Evolutionary conservation across 2,113 vertebrate genomes (phyloP).

Genomic region (Erythrolamprus reginae): DNA sequence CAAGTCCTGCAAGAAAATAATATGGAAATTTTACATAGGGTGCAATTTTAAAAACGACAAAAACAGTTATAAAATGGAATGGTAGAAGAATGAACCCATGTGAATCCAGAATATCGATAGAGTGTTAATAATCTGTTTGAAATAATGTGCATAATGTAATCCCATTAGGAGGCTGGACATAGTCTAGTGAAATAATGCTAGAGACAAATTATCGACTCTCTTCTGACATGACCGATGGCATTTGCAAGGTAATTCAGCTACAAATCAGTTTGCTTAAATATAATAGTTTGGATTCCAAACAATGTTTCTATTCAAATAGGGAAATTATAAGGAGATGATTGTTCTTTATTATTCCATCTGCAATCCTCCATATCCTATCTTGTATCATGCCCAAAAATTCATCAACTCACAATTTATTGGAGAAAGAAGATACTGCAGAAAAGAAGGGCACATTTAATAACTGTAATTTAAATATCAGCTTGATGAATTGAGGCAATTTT

Average conservation of each 20-base stretch:
- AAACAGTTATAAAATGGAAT: background rate
- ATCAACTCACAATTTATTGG: background rate
- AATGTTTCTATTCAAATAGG: background rate
- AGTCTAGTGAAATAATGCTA: background rate
- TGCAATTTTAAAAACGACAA: background rate
- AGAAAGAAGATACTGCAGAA: background rate
- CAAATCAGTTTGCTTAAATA: background rate
- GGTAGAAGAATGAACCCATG: background rate
- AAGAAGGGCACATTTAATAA: background rate
- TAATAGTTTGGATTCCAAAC: background rate
- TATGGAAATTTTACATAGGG: background rate
- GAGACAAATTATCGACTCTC: background rate
- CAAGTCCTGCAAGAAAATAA: conserved; percentile 13
- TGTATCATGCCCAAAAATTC: background rate
- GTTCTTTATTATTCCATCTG: background rate
- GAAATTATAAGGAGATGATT: background rate
- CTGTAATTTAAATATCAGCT: background rate
- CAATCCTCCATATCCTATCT: background rate
- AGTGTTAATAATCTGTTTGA: conserved; percentile 36
- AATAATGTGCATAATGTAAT: conserved; percentile 22
- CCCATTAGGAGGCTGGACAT: background rate
- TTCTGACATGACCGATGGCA: background rate
- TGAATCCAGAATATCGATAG: background rate
- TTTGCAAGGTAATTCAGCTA: background rate
- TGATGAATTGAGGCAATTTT: background rate